Conservation (phyloP, 2,888 invertebrate species). For the Dusona sp. region DNA sequence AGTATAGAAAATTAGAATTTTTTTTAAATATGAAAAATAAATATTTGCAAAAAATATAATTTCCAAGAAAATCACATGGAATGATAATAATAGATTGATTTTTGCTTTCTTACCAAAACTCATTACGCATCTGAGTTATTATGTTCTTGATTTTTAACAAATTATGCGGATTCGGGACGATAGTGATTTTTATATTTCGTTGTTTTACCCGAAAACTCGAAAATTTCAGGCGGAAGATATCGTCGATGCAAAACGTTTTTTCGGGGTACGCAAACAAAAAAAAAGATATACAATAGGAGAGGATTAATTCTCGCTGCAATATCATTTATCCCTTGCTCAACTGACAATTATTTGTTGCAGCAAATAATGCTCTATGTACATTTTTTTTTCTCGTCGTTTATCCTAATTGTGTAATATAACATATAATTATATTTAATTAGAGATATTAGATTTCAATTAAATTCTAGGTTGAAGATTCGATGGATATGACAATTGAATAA, state of each 20-base stretch:
- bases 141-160: neutral
- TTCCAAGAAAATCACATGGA: slow-evolving; percentile 17
- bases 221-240: neutral
- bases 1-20: neutral
- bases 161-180: neutral
- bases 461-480: slow-evolving; percentile 37
- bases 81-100: neutral
- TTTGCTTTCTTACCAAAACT: neutral
- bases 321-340: slow-evolving; percentile 46
- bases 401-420: slow-evolving; percentile 38
- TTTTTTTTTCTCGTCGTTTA: slow-evolving; percentile 18
- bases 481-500: slow-evolving; percentile 12
- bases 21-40: slow-evolving; percentile 5
- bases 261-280: slow-evolving; percentile 8
- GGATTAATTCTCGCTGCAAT: slow-evolving; percentile 1
- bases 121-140: neutral
- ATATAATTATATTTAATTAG: slow-evolving; percentile 41
- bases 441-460: slow-evolving; percentile 33
- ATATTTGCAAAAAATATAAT: slow-evolving; percentile 31
- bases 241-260: neutral
- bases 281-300: neutral
- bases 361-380: slow-evolving; percentile 58
- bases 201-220: neutral
- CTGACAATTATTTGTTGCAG: slow-evolving; percentile 13
- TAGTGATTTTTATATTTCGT: neutral